Percentiles rank a stretch among this genome's conserved stretches.
Evolutionary conservation across 1,140 invertebrate species (phyloP).

Genomic region (Sarcophaga peregrina): DNA sequence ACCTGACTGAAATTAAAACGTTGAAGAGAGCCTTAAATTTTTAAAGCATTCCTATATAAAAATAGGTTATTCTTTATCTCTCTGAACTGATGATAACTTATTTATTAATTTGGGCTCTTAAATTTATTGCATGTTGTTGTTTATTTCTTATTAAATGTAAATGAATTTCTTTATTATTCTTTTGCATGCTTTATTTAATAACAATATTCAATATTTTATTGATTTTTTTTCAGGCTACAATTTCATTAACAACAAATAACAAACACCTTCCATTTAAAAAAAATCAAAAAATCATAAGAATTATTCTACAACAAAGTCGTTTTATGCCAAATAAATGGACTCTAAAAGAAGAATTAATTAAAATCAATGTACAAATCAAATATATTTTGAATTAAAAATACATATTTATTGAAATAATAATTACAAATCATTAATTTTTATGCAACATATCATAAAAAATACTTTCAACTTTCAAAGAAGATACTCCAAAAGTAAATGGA

Average conservation of each 20-base stretch:
- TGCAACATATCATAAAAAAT: background rate
- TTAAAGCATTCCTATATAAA: too few species aligned
- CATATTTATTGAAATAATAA: background rate
- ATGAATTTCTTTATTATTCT: too few species aligned
- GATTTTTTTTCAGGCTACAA: background rate
- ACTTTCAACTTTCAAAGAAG: background rate
- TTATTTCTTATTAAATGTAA: too few species aligned
- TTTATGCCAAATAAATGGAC: background rate
- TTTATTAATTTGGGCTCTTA: background rate
- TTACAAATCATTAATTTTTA: constrained; percentile 13
- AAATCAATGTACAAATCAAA: constrained; percentile 13
- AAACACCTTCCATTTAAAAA: background rate
- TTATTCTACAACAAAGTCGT: background rate
- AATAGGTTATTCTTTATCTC: too few species aligned
- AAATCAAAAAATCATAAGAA: background rate
- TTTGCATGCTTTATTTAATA: background rate
- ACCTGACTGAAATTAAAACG: too few species aligned
- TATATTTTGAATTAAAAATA: background rate
- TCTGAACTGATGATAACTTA: too few species aligned
- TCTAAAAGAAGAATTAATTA: background rate
- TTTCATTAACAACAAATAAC: background rate
- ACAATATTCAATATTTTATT: too few species aligned
- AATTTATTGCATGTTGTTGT: background rate
- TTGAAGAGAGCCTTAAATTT: too few species aligned
- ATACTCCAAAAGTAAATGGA: background rate